phyloP scores from a whole-genome alignment of 2,888 invertebrate genomes.

The Mermis nigrescens region DNA sequence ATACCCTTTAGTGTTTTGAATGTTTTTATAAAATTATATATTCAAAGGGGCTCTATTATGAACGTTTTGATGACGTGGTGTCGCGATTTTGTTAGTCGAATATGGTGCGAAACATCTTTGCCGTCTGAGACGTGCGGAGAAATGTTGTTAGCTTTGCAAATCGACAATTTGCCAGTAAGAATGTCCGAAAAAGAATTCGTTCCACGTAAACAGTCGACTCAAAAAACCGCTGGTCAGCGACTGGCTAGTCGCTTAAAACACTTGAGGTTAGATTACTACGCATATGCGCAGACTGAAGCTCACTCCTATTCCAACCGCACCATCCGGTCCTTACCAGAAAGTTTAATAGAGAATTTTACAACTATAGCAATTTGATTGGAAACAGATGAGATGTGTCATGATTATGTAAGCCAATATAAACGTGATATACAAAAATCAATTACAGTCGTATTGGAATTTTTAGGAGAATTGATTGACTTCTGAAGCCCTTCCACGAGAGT shows the following conservation, averaged over 20 bases:
- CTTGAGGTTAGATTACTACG: neutral
- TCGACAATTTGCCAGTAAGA: neutral
- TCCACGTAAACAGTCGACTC: neutral
- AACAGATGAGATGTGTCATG: no score
- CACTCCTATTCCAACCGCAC: no score
- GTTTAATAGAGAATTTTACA: no score
- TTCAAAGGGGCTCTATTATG: constrained; percentile 66
- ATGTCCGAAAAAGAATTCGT: neutral
- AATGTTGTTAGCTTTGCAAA: neutral
- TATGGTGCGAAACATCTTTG: constrained; percentile 92
- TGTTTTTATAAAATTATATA: no score
- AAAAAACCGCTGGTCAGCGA: constrained; percentile 2
- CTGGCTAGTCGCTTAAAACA: constrained; percentile 10
- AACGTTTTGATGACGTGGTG: constrained; percentile 95
- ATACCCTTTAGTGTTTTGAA: no score
- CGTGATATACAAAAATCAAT: no score
- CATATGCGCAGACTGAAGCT: neutral
- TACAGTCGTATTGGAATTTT: no score
- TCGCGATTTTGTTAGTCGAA: constrained; percentile 88
- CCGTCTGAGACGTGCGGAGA: constrained; percentile 37
- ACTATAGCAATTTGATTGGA: no score
- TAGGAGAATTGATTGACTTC: no score
- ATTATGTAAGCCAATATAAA: no score
- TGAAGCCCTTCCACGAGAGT: no score
- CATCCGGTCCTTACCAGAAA: no score